A percentile compares a stretch with the other conserved stretches of the same genome.
phyloP scores from a whole-genome alignment of 2,113 vertebrate species.

The Willisornis vidua region DNA sequence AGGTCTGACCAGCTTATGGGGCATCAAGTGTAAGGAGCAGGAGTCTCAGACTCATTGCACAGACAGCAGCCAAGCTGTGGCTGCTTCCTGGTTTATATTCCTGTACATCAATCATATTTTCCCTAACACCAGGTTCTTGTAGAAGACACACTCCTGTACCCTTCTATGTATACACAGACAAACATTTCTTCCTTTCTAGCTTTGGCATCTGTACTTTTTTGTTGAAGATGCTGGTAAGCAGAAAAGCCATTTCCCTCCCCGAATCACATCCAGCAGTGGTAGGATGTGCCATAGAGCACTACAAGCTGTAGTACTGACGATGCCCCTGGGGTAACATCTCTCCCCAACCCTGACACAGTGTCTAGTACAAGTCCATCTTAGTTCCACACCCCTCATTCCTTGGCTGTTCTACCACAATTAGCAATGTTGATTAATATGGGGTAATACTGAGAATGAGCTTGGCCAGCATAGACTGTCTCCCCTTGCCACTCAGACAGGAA shows the following conservation, averaged over 20 bases:
- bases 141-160: not conserved
- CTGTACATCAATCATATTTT: slow-evolving; percentile 21
- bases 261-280: not conserved
- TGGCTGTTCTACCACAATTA: not conserved
- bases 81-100: not conserved
- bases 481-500: not conserved
- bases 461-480: not conserved
- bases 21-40: not conserved
- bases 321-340: not conserved
- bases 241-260: not conserved
- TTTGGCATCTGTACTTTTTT: not conserved
- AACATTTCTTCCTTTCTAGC: not conserved
- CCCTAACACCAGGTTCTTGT: not conserved
- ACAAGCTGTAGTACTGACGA: not conserved
- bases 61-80: not conserved
- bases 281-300: not conserved
- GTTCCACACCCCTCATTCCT: not conserved
- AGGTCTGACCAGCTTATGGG: not conserved
- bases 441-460: not conserved
- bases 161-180: not conserved
- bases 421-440: not conserved
- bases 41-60: not conserved
- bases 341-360: not conserved
- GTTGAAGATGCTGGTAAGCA: not conserved
- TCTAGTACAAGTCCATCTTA: not conserved